Conservation (phyloP, 2,113 vertebrate species). For the Ceratotherium simum region DNA sequence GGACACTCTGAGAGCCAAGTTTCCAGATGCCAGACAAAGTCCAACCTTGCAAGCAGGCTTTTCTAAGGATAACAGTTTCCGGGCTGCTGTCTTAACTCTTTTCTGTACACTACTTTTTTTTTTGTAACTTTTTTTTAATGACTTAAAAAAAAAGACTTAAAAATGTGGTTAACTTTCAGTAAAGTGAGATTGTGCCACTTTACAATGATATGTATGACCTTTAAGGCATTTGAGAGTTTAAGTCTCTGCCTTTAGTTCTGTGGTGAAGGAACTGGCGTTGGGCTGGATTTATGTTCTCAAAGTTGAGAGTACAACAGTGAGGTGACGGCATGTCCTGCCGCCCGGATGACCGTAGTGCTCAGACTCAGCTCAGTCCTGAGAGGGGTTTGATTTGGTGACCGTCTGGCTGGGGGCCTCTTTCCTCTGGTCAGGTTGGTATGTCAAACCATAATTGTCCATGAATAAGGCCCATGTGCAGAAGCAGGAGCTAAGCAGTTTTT, state of each 20-base stretch:
- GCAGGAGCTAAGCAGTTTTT: neutral
- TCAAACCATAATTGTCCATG: slow-evolving; percentile 17
- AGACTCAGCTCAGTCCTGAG: neutral
- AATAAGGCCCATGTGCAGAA: neutral
- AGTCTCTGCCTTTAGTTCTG: neutral
- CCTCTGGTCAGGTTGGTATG: neutral
- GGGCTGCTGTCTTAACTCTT: neutral
- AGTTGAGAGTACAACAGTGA: neutral
- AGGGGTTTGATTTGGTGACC: neutral
- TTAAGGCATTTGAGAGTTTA: neutral
- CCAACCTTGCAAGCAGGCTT: neutral
- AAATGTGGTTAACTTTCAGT: slow-evolving; percentile 4
- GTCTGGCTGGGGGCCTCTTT: neutral
- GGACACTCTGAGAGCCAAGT: neutral
- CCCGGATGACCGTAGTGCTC: neutral
- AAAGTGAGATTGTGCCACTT: neutral
- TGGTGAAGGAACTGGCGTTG: neutral
- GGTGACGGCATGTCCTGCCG: neutral
- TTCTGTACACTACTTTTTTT: neutral
- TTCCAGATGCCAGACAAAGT: neutral
- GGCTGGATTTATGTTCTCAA: neutral
- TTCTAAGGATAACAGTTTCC: neutral
- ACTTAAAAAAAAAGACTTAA: no score
- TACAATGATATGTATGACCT: neutral
- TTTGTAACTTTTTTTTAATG: no score